Base-by-base conservation (phyloP, 2,888 invertebrate species). In the Drosophila demipolita region DNA sequence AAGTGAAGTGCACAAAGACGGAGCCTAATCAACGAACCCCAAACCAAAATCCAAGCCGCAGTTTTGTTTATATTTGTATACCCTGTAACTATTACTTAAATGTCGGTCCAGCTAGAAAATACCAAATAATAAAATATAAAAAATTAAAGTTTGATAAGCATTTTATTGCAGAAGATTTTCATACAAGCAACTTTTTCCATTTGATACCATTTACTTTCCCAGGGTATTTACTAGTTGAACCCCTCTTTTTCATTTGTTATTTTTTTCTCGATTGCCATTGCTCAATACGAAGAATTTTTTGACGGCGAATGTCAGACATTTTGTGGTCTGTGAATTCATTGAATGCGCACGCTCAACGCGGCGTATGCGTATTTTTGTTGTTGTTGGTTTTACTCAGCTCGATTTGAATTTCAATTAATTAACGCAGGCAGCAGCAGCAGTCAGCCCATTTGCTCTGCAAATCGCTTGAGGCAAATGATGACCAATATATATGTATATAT, bases 261-360 rank as follows among this genome's bases (percentile, higher is more conserved):
- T 36, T 36, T 26, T 67, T 57, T 63, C 57, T 63, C 54, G 67
- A 29, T 69, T 72, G 75, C 40, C 62, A 60, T 83, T 84, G 73
- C 69, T 52, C 75, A 83, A 77, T 78, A 75, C 54, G 52, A 72
- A 75, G 84, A 86, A 83, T 84, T 84, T 73, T 71, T 33, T 11
- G 60, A 54, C 23, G 35, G 35, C 57, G 61, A 75, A 78, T 87
- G 61, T 68, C 70, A 74, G 45, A 72, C 63, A 80, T 45, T 70
- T 54, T 38, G 29, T 38, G n/a, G 17, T 12, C 65, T 32, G 57
- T 23, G 66, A 65, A 64, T 66, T 62, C 65, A 58, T 49, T 23
- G 53, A 57, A 67, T 65, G 68, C 52, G 69, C 79, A 57, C 66
- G 78, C 54, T 64, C 65, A 78, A 82, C 74, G 69, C 64, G 65